Percentiles rank a stretch among this genome's conserved stretches.
These are phyloP conservation scores for Meloidogyne chitwoodi DNA, from an alignment of 1,140 invertebrate genomes.

Conservation along the genomic window DNA sequence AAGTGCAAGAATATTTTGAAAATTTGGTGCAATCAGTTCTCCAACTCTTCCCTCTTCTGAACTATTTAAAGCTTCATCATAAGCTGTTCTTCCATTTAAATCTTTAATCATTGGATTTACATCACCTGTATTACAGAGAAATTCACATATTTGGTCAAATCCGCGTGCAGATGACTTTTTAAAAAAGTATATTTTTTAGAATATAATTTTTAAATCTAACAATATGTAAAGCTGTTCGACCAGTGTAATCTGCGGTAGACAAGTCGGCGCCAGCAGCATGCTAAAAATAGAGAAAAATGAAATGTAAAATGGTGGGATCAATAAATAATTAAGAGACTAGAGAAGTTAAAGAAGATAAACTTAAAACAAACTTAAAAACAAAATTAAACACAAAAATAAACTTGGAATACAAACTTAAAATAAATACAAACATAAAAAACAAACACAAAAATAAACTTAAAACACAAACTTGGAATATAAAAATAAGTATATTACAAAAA, in stretches of 20 bases:
- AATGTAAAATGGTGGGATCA: too few relatives aligned
- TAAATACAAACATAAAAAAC: too few relatives aligned
- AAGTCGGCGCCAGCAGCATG: conserved; percentile 49
- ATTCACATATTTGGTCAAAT: conserved; percentile 28
- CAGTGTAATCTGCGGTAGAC: conserved; percentile 54
- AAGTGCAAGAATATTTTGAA: conserved; percentile 12
- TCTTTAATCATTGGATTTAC: conserved; percentile 26
- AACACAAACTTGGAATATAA: too few relatives aligned
- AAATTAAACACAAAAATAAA: too few relatives aligned
- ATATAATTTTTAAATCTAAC: conserved; percentile 33
- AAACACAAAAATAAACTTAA: too few relatives aligned
- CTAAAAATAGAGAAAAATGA: too few relatives aligned
- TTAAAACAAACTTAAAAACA: too few relatives aligned
- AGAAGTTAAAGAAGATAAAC: too few relatives aligned
- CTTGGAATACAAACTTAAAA: too few relatives aligned
- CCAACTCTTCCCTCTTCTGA: conserved; percentile 4
- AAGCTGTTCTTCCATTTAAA: conserved; percentile 39
- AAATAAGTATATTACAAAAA: too few relatives aligned
- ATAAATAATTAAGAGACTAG: too few relatives aligned
- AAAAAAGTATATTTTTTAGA: conserved; percentile 13
- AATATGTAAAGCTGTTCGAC: conserved; percentile 57
- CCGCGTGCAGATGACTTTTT: conserved; percentile 27
- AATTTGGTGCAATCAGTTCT: conserved; percentile 15
- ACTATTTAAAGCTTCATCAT: conserved; percentile 14
- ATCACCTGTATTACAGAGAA: conserved; percentile 36